Conservation (phyloP, 2,888 invertebrate genomes). For the Pilophorus perplexus region DNA sequence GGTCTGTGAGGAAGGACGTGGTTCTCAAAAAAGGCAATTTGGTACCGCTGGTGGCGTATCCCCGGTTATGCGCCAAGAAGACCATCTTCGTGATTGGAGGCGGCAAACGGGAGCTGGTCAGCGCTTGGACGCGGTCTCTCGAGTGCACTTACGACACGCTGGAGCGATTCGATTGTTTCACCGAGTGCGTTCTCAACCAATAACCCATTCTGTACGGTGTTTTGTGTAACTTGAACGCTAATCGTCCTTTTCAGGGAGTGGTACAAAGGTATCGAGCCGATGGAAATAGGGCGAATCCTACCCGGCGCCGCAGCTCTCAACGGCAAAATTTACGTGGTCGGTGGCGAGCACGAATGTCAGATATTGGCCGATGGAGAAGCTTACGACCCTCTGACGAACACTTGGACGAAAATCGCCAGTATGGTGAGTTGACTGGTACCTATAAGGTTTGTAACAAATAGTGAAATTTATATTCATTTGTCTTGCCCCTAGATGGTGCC, state of each 20-base stretch:
- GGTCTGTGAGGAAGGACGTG: conserved; percentile 75
- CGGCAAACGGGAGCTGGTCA: conserved; percentile 71
- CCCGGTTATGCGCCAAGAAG: conserved; percentile 81
- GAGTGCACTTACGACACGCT: conserved; percentile 82
- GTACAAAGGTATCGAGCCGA: conserved; percentile 70
- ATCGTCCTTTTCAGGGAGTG: conserved; percentile 65
- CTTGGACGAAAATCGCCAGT: conserved; percentile 53
- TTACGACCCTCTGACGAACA: conserved; percentile 68
- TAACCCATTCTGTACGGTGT: too few relatives aligned
- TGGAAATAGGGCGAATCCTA: conserved; percentile 80
- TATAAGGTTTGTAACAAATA: too few relatives aligned
- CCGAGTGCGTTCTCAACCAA: conserved; percentile 57
- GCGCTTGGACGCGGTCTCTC: conserved; percentile 68
- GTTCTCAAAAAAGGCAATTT: conserved; percentile 55
- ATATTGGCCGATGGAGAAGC: conserved; percentile 85
- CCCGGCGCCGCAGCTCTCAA: conserved; percentile 82
- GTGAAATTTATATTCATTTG: too few relatives aligned
- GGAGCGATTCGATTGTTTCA: conserved; percentile 77
- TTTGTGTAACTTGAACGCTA: background rate
- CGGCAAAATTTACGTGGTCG: conserved; percentile 84
- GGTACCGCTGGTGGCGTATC: conserved; percentile 72
- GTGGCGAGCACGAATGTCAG: conserved; percentile 86
- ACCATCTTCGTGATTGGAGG: conserved; percentile 87
- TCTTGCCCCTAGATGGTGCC: conserved; percentile 71
- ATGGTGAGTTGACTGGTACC: conserved; percentile 44